phyloP scores from a whole-genome alignment of 2,797 vertebrate species.

The Pelochelys cantorii region DNA sequence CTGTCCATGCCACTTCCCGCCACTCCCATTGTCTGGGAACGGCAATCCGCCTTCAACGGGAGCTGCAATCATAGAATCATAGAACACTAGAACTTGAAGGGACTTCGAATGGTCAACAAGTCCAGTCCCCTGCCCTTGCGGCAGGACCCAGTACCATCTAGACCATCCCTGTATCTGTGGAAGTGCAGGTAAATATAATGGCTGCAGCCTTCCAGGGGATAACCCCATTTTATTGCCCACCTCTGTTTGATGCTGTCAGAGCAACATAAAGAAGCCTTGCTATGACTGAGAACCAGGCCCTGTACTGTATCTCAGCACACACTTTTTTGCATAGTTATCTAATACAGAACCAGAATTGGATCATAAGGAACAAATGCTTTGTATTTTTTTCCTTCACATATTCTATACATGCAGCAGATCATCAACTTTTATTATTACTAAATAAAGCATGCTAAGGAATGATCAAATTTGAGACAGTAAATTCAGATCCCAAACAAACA shows the following conservation, averaged over 20 bases:
- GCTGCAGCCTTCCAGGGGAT: too few species aligned
- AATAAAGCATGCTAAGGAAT: not conserved
- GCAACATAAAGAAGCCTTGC: not conserved
- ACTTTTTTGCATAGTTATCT: not conserved
- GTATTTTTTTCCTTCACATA: not conserved
- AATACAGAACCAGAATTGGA: not conserved
- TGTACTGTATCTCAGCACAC: not conserved
- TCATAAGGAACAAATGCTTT: not conserved
- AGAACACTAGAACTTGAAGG: too few species aligned
- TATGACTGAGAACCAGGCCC: not conserved
- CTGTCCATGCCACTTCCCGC: too few species aligned
- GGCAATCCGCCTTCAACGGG: too few species aligned
- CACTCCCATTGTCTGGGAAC: too few species aligned
- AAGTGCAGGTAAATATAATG: too few species aligned
- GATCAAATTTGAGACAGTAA: not conserved
- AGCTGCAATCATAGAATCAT: too few species aligned
- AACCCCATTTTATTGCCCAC: too few species aligned
- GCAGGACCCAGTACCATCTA: too few species aligned
- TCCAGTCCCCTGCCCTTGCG: too few species aligned
- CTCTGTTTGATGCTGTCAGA: not conserved
- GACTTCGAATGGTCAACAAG: too few species aligned
- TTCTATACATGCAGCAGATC: not conserved
- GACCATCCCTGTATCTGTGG: too few species aligned
- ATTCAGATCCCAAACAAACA: not conserved
- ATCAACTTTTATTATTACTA: rapidly evolving